Conservation (phyloP, 2,797 vertebrate genomes). For the Jordanella pulchra region DNA sequence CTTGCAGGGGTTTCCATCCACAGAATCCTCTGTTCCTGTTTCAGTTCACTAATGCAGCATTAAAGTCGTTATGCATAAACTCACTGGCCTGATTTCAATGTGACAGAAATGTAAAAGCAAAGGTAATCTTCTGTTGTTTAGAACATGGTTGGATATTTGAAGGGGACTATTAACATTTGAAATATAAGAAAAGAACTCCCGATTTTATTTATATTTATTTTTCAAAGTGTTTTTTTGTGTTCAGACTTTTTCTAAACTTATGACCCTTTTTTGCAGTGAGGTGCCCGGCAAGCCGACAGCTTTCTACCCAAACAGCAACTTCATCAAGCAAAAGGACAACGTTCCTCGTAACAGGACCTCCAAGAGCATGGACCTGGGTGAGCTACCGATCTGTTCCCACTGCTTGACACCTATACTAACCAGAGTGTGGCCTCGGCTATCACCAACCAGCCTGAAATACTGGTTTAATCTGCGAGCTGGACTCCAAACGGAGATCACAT, state of each 20-base stretch:
- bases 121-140: neutral
- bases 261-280: constrained; percentile 33
- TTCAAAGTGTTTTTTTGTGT: neutral
- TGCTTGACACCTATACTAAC: neutral
- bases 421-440: constrained; percentile 22
- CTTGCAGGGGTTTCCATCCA: neutral
- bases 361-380: constrained; percentile 94
- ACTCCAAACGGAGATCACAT: constrained; percentile 47
- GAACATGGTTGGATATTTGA: neutral
- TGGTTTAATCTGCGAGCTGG: constrained; percentile 15
- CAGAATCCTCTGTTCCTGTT: no score
- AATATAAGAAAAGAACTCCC: no score
- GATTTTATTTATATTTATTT: no score
- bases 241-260: neutral
- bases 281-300: neutral
- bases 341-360: constrained; percentile 84
- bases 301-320: constrained; percentile 14
- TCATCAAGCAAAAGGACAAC: constrained; percentile 57
- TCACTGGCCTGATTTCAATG: neutral
- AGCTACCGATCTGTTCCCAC: constrained; percentile 43
- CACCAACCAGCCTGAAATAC: constrained; percentile 8
- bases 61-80: constrained; percentile 4
- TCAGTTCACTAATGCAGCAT: no score
- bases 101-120: no score
- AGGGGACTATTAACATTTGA: no score